These are phyloP conservation scores for Tragelaphus strepsiceros DNA, from an alignment of 2,113 vertebrate species.

Conservation along the genomic window DNA sequence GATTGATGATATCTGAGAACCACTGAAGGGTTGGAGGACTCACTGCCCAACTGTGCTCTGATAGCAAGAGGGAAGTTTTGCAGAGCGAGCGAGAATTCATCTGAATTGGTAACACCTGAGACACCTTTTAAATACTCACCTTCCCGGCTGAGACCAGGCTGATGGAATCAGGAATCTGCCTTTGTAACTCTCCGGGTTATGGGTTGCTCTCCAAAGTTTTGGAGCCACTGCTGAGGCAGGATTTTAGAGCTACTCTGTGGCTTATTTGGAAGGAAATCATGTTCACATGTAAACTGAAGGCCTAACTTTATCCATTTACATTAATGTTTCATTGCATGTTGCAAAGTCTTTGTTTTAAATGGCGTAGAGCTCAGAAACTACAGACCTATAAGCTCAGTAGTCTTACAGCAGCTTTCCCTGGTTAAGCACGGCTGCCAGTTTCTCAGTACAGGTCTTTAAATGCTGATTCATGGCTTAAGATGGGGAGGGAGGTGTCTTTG, in stretches of 20 bases:
- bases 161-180: not conserved
- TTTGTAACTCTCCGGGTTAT: not conserved
- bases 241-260: not conserved
- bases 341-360: not conserved
- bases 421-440: not conserved
- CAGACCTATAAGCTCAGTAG: not conserved
- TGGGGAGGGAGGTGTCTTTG: not conserved
- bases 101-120: not conserved
- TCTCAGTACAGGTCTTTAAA: not conserved
- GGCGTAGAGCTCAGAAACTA: not conserved
- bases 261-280: not conserved
- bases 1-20: not conserved
- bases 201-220: not conserved
- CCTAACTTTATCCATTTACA: not conserved
- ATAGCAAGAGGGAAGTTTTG: not conserved
- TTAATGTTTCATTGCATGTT: not conserved
- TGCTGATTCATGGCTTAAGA: conserved; percentile 19
- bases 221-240: not conserved
- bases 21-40: not conserved
- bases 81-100: not conserved
- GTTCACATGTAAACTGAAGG: not conserved
- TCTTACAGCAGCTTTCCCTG: not conserved
- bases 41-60: not conserved
- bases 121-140: not conserved
- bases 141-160: not conserved